Conservation (phyloP, 2,888 invertebrate species). For the Agelastica alni region DNA sequence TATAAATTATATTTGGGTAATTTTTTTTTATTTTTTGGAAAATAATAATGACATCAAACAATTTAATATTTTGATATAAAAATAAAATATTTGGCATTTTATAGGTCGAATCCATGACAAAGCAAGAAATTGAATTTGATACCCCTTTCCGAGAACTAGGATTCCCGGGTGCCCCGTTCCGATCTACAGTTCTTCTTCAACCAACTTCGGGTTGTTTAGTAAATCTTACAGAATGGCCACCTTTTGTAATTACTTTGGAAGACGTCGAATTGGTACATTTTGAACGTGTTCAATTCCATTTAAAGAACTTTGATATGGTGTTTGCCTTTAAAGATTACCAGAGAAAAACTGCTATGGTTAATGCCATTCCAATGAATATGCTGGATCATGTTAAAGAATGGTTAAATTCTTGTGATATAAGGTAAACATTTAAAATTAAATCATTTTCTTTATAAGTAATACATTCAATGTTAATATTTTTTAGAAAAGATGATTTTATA, state of each 20-base stretch:
- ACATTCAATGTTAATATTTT: too few relatives aligned
- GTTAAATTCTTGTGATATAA: slow-evolving; percentile 71
- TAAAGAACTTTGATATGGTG: slow-evolving; percentile 99
- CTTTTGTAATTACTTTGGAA: slow-evolving; percentile 96
- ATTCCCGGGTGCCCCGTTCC: slow-evolving; percentile 96
- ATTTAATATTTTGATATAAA: background rate
- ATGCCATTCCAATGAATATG: slow-evolving; percentile 99
- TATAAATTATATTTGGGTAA: too few relatives aligned
- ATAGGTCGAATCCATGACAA: slow-evolving; percentile 87
- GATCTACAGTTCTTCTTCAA: slow-evolving; percentile 93
- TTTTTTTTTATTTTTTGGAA: too few relatives aligned
- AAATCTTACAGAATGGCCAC: slow-evolving; percentile 98
- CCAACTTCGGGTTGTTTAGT: slow-evolving; percentile 98
- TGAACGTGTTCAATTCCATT: slow-evolving; percentile 96
- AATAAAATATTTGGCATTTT: slow-evolving; percentile 10
- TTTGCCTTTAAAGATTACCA: slow-evolving; percentile 99
- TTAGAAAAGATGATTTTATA: too few relatives aligned
- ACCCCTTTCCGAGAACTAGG: slow-evolving; percentile 97
- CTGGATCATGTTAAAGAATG: slow-evolving; percentile 99
- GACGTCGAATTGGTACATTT: slow-evolving; percentile 98
- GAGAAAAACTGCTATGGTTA: slow-evolving; percentile 93
- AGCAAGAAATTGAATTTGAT: slow-evolving; percentile 97
- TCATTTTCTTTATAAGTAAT: too few relatives aligned
- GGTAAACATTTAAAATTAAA: slow-evolving; percentile 63
- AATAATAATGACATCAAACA: too few relatives aligned